Evolutionary conservation across 2,888 invertebrate genomes (phyloP), one percentile per base, ranked within the genome.

Genomic region (Heliconius charithonia): DNA sequence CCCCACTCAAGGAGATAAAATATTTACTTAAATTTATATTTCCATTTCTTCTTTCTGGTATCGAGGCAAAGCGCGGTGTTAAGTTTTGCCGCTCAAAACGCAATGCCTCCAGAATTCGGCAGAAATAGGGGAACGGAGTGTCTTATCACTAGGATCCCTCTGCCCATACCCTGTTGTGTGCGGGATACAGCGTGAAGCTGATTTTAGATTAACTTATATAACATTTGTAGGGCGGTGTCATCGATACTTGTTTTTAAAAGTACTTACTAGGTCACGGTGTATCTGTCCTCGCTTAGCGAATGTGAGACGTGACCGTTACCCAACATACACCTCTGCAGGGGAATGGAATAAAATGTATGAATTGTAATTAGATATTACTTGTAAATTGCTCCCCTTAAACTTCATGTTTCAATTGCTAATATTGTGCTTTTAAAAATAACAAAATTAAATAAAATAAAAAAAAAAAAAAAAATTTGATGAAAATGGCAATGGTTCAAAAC

Each of bases 401-500:
- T 62, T 25, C 25, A 12, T 25, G 12, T 22, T 51, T 51, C 22
- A 19, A 51, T 51, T 51, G 51, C 51, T 51, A 22, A 51, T 51
- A 51, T 9, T 45, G 4, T 45, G 9, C 51, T 69, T 69, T 16
- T 16, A 1, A 25, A 72, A 59, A 72, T 3, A 56, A 10, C 51
- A 51, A 19, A 16, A 29, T 22, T 13, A n/a, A 29, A 56, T 29
- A 51, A 56, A 12, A 37, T 37, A 72, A 56, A 69, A 69, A 41
- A 71, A 63, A 72, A 56, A 69, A 69, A 41, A 71, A 63, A 25
- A 51, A 45, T 29, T 65, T 56, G 45, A 32, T 77, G 29, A 77
- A 72, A 80, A 78, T 81, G 70, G 65, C 74, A 79, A 71, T 77
- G 77, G 78, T 69, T 79, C 81, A 80, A 71, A 78, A 79, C 59